These are phyloP conservation scores for Himalopsyche anomala DNA, from an alignment of 2,888 invertebrate species.

Conservation along the genomic window DNA sequence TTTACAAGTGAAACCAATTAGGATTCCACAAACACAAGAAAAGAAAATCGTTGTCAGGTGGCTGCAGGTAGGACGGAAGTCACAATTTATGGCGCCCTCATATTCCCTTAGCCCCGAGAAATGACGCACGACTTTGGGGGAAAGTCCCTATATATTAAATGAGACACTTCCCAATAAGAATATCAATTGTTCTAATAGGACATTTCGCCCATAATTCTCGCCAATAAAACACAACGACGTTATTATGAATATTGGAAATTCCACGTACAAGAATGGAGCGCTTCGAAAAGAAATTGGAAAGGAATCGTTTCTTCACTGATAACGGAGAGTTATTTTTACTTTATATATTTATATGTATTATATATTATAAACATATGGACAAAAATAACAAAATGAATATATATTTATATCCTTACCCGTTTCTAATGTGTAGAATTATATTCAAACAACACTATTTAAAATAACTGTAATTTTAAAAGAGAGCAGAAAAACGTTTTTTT, in stretches of 20 bases:
- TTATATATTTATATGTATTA: no score
- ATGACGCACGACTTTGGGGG: conserved; percentile 52
- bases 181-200: conserved; percentile 62
- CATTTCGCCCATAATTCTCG: conserved; percentile 53
- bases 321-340: no score
- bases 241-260: conserved; percentile 53
- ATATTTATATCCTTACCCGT: no score
- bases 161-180: conserved; percentile 60
- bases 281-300: background rate
- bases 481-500: no score
- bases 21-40: conserved; percentile 59
- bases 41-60: conserved; percentile 59
- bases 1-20: background rate
- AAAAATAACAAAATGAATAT: no score
- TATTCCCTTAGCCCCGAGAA: conserved; percentile 51
- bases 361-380: no score
- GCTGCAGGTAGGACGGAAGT: conserved; percentile 63
- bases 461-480: no score
- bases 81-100: conserved; percentile 63
- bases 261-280: background rate
- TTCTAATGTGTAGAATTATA: no score
- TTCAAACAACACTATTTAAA: no score
- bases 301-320: background rate
- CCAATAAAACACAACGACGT: conserved; percentile 49
- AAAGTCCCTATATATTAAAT: conserved; percentile 59